phyloP scores from a whole-genome alignment of 2,113 vertebrate species.

The Ptilorrhoa leucosticta region DNA sequence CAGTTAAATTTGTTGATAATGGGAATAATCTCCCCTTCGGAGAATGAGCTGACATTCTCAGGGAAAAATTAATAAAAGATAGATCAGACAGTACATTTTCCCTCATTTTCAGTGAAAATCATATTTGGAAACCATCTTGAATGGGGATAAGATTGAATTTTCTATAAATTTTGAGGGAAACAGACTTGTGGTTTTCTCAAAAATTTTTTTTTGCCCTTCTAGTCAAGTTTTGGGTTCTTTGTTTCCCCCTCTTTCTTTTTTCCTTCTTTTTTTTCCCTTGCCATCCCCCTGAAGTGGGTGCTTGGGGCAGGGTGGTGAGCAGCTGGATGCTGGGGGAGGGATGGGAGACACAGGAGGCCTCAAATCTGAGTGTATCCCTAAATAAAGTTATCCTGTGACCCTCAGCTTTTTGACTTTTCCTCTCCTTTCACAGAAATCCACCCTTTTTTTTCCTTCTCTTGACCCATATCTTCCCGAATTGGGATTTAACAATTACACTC shows the following conservation, averaged over 20 bases:
- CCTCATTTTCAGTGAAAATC: background rate
- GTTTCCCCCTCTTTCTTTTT: accelerated
- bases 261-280: background rate
- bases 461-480: background rate
- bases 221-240: background rate
- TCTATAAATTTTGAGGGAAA: background rate
- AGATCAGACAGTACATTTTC: background rate
- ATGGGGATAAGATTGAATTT: background rate
- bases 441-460: background rate
- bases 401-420: background rate
- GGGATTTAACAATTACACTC: background rate
- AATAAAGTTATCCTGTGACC: background rate
- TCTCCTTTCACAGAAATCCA: background rate
- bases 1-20: background rate
- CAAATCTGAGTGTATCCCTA: background rate
- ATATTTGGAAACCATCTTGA: background rate
- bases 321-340: accelerated
- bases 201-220: accelerated
- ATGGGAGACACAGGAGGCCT: background rate
- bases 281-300: accelerated
- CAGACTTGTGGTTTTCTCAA: background rate
- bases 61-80: background rate
- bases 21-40: background rate
- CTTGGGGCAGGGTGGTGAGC: background rate
- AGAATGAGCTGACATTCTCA: background rate